Evolutionary conservation across 1,140 invertebrate species (phyloP), one percentile per base, ranked within the genome.

Genomic region (Homalodisca vitripennis): DNA sequence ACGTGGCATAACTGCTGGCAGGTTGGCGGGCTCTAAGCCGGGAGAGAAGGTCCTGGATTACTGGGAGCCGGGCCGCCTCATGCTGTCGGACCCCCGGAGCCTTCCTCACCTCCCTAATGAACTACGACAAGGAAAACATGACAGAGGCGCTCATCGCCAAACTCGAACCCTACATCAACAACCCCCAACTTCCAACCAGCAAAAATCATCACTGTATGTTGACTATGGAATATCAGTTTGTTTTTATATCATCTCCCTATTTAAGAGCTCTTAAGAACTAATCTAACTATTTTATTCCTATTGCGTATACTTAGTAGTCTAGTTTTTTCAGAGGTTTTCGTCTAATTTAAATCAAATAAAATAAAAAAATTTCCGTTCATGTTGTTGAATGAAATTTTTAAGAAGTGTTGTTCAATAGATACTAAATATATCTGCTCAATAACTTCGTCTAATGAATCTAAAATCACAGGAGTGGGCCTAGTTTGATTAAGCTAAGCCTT

Each of bases 41-140:
- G 86, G 85, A 22, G 77, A 81, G 72, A 84, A 82, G 73, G 69
- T 85, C 71, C 76, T 84, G 14, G 89, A 92, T 76, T 92, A 87
- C 77, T 92, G 90, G 90, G 87, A 86, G 24, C 86, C 90, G n/a
- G 84, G 90, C 69, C 84, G 87, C 77, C 80, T 84, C 72, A 77
- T 92, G 79, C 78, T 94, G 46, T 80, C 87, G 0, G 92, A 94
- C 76, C 87, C n/a, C 92, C 17, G 85, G 84, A 3, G 85, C 81
- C 71, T 94, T 95, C 78, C 78, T 94, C 0, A 77, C 84, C 3
- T 86, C 86, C 6, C 79, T 94, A 2, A 87, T 89, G 79, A 88
- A 89, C 70, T 94, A 88, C 74, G 89, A 93, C 76, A 93, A 91
- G 81, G 91, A 91, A 73, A 83, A 87, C 72, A 85, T 94, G 75